Evolutionary conservation across 2,113 vertebrate genomes (phyloP).

Genomic region (Pheucticus melanocephalus): DNA sequence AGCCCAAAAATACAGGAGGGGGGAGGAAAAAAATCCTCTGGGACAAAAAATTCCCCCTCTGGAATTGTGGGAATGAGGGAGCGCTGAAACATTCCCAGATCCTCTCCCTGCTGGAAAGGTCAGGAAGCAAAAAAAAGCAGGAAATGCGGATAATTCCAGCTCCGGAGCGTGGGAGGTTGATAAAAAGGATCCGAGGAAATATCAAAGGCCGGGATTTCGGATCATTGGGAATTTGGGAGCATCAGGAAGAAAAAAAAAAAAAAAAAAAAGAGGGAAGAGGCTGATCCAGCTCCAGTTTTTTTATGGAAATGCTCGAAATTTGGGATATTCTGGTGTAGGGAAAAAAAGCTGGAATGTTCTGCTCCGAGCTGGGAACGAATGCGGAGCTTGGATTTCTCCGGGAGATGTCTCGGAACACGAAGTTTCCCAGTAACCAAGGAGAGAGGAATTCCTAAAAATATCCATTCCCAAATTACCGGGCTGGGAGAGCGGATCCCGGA

Average conservation of each 20-base stretch:
- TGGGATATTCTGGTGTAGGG: background rate
- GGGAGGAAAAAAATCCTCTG: accelerated
- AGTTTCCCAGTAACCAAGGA: background rate
- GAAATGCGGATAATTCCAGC: background rate
- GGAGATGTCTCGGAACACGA: background rate
- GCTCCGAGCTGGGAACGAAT: background rate
- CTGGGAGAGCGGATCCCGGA: background rate
- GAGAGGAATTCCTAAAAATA: background rate
- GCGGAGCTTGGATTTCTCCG: background rate
- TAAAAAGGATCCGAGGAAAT: background rate
- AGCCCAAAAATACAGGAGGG: background rate
- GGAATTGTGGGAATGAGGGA: background rate
- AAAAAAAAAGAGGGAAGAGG: background rate
- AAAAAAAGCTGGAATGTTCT: background rate
- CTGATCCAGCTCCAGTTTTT: background rate
- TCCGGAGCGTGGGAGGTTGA: background rate
- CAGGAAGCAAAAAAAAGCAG: background rate
- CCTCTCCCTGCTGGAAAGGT: background rate
- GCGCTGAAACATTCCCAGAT: background rate
- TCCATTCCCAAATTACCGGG: background rate
- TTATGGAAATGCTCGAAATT: background rate
- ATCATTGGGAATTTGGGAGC: background rate
- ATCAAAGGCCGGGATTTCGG: background rate
- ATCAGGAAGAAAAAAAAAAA: too few species aligned
- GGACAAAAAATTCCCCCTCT: background rate